These are phyloP conservation scores for Rattus rattus DNA, from an alignment of 2,113 vertebrate species.

Conservation along the genomic window DNA sequence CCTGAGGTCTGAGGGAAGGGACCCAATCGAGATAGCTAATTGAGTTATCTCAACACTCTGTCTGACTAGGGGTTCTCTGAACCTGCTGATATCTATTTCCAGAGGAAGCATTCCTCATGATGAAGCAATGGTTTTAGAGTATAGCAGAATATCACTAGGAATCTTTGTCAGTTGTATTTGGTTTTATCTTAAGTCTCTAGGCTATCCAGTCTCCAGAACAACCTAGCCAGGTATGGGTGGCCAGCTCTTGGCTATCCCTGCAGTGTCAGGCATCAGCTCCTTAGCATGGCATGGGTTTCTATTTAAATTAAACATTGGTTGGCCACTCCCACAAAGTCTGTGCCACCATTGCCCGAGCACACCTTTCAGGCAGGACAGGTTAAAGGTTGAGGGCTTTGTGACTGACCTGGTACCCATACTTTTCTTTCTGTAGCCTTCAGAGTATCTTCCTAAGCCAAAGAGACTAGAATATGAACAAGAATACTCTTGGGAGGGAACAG, in stretches of 20 bases:
- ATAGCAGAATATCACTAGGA: not conserved
- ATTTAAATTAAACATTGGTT: not conserved
- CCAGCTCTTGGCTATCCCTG: not conserved
- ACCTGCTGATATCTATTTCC: not conserved
- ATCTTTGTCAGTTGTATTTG: not conserved
- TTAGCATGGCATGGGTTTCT: not conserved
- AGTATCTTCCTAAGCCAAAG: not conserved
- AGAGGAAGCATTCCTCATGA: not conserved
- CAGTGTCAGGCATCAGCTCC: not conserved
- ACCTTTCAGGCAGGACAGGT: not conserved
- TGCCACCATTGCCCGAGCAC: not conserved
- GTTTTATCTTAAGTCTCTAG: not conserved
- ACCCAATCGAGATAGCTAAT: not conserved
- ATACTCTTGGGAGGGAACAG: too few species aligned
- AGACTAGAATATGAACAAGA: not conserved
- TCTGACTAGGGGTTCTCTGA: not conserved
- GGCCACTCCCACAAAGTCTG: not conserved
- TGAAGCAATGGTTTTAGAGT: too few species aligned
- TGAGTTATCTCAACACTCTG: not conserved
- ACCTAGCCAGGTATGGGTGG: too few species aligned
- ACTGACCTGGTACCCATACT: not conserved
- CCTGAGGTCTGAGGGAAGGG: not conserved
- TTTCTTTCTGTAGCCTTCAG: not conserved
- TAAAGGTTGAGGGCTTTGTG: not conserved
- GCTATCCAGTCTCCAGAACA: not conserved